Percentiles rank a stretch among this genome's conserved stretches.
phyloP scores from a whole-genome alignment of 1,140 invertebrate species.

The Vollenhovia emeryi region DNA sequence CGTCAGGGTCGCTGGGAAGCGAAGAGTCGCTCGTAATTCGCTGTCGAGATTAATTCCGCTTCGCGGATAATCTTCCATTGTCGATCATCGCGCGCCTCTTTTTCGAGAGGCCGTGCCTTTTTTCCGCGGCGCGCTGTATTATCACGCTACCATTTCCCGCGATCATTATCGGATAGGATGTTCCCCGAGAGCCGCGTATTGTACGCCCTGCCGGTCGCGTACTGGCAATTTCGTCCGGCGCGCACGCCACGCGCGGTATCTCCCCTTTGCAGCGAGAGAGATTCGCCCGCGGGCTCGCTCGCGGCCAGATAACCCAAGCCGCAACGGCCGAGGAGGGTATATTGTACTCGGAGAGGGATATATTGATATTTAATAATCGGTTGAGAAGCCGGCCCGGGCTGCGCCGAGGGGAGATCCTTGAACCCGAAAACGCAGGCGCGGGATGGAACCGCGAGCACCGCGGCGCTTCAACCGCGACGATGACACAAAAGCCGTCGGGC shows the following conservation, averaged over 20 bases:
- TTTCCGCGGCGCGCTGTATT: constrained; percentile 7
- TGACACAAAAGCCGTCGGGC: not conserved
- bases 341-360: not conserved
- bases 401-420: not conserved
- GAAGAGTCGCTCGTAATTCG: constrained; percentile 5
- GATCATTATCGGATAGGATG: constrained; percentile 39
- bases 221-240: constrained; percentile 23
- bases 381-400: not conserved
- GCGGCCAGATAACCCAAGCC: not conserved
- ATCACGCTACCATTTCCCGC: constrained; percentile 37
- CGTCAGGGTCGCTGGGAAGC: not conserved
- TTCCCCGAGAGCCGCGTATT: constrained; percentile 38
- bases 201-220: constrained; percentile 16
- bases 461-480: constrained; percentile 13
- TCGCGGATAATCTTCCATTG: constrained; percentile 27
- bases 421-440: not conserved
- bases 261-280: not conserved
- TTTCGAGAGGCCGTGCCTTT: not conserved
- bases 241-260: constrained; percentile 8
- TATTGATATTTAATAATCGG: constrained; percentile 57
- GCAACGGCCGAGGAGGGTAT: not conserved
- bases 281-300: not conserved
- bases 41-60: constrained; percentile 27
- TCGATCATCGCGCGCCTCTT: constrained; percentile 11
- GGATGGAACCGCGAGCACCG: not conserved